Evolutionary conservation across 2,797 vertebrate species (phyloP).

Genomic region (Pseudocheirus occidentalis): DNA sequence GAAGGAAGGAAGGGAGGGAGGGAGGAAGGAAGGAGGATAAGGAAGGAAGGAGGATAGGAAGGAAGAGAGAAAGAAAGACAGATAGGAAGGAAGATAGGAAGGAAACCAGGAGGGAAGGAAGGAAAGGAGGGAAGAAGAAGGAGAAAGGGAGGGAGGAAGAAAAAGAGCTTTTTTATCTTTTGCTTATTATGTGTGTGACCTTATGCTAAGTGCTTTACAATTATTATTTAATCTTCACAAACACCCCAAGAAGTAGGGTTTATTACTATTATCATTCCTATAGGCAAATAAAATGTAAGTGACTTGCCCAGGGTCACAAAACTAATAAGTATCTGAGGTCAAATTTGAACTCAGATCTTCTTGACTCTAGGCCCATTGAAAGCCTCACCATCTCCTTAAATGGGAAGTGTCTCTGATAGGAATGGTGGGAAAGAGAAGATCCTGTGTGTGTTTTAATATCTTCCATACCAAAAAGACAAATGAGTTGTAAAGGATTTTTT

Average conservation of each 20-base stretch:
- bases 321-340: not conserved
- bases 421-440: not conserved
- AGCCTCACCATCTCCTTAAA: not conserved
- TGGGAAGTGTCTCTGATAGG: not conserved
- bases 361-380: not conserved
- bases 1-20: not conserved
- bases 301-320: not conserved
- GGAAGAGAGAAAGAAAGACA: no score
- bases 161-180: no score
- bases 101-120: not conserved
- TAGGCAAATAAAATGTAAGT: not conserved
- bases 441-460: not conserved
- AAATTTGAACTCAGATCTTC: not conserved
- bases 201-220: no score
- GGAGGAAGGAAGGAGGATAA: no score
- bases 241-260: no score
- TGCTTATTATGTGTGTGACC: no score
- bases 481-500: not conserved
- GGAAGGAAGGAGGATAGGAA: no score
- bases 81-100: not conserved
- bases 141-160: not conserved
- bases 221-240: no score
- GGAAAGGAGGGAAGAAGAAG: fast-evolving
- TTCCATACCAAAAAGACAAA: not conserved
- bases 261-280: not conserved